A percentile compares a stretch with the other conserved stretches of the same genome.
phyloP scores from a whole-genome alignment of 2,113 vertebrate genomes.

The Phalacrocorax pelagicus region DNA sequence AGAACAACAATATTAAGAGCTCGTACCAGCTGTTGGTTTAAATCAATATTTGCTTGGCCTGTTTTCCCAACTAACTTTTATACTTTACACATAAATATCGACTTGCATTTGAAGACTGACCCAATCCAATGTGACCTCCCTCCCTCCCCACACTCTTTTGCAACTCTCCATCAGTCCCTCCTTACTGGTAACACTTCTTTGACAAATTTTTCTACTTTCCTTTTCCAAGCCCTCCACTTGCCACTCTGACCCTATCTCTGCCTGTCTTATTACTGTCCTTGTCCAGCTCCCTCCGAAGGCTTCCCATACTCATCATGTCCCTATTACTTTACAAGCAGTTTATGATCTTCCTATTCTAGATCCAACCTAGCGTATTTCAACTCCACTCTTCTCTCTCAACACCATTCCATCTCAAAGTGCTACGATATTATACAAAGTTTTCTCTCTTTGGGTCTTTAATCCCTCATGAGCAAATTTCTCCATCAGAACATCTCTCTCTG shows the following conservation, averaged over 20 bases:
- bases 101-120: not conserved
- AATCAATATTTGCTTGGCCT: conserved; percentile 51
- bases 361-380: not conserved
- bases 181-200: not conserved
- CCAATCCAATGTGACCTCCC: not conserved
- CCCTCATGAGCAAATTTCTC: not conserved
- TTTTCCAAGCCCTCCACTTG: not conserved
- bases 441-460: not conserved
- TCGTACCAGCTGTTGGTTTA: not conserved
- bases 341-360: not conserved
- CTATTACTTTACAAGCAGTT: not conserved
- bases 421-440: not conserved
- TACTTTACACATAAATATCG: not conserved
- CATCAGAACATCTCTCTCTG: not conserved
- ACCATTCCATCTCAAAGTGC: not conserved
- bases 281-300: not conserved
- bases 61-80: conserved; percentile 37
- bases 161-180: not conserved
- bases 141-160: not conserved
- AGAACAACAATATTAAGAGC: conserved; percentile 34
- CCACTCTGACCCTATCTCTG: not conserved
- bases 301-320: not conserved
- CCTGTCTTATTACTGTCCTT: not conserved
- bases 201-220: not conserved
- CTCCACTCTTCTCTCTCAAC: not conserved